phyloP scores from a whole-genome alignment of 1,140 invertebrate species.

The Diabrotica virgifera region DNA sequence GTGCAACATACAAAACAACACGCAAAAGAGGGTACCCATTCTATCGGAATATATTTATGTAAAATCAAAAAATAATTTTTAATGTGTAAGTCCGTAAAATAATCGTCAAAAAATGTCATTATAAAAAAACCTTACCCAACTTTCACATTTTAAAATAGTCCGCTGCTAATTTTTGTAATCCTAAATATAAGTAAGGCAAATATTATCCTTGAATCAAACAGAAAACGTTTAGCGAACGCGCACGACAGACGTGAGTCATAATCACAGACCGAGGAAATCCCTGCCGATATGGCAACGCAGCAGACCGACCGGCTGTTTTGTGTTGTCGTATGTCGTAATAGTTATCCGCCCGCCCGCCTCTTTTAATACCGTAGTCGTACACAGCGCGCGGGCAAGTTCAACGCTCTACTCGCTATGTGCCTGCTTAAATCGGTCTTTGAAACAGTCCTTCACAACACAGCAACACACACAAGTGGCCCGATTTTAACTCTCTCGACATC shows the following conservation, averaged over 20 bases:
- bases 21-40: too few relatives aligned
- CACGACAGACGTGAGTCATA: not conserved
- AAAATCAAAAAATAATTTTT: too few relatives aligned
- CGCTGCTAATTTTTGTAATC: too few relatives aligned
- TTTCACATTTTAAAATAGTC: too few relatives aligned
- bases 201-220: too few relatives aligned
- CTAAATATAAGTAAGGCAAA: too few relatives aligned
- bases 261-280: conserved; percentile 11
- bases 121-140: too few relatives aligned
- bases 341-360: conserved; percentile 15
- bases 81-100: too few relatives aligned
- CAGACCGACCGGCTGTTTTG: conserved; percentile 17
- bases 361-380: conserved; percentile 16
- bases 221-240: too few relatives aligned
- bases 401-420: conserved; percentile 32
- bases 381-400: conserved; percentile 30
- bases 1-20: too few relatives aligned
- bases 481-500: conserved; percentile 17
- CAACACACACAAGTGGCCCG: conserved; percentile 23
- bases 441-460: conserved; percentile 20
- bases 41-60: too few relatives aligned
- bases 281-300: conserved; percentile 18
- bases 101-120: too few relatives aligned
- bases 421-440: conserved; percentile 31
- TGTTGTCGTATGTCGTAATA: conserved; percentile 23